Evolutionary conservation across 2,113 vertebrate genomes (phyloP), one percentile per base, ranked within the genome.

Genomic region (Neogale vison): DNA sequence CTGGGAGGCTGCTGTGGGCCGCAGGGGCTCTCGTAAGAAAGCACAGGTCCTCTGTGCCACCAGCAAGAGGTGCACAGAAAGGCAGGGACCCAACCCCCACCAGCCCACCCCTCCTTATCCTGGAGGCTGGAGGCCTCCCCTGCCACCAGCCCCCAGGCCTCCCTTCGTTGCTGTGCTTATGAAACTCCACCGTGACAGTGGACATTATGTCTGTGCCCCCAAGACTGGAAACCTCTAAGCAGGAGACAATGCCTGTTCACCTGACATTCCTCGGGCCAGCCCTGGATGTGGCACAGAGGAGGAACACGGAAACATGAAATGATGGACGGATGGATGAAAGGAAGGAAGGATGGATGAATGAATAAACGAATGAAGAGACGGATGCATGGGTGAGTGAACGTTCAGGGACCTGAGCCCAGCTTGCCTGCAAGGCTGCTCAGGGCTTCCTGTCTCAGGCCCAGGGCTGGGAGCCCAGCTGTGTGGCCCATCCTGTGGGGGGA

Each of bases 1-100:
- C 45, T 34, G 6, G 5, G 45, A 6, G 50, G 11, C 45, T 2
- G 74, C 39, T 11, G 9, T 47, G 52, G 21, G 24, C 4, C 0
- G 7, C 80, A 8, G 21, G 80, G 55, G 24, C 55, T 9, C 42
- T 55, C 34, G 5, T 6, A 9, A 9, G 31, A n/a, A 50, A 31
- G 31, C 80, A 29, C 24, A 18, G 55, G 13, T 26, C 0, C 29
- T 13, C 67, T 69, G 67, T 36, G 34, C 74, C 74, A 59, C 59
- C 82, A 65, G 82, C 86, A 85, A 31, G 29, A 85, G 12, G 42
- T 61, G 18, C 83, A 24, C 2, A 21, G 82, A 34, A 18, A 7
- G 31, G 10, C 6, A 8, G 83, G 31, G 31, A 3, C 61, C 20
- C 6, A 34, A 34, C 20, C 29, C 23, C 31, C 45, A 14, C 42